Evolutionary conservation across 2,888 invertebrate species (phyloP), one percentile per base, ranked within the genome.

Genomic region (Urechis unicinctus): DNA sequence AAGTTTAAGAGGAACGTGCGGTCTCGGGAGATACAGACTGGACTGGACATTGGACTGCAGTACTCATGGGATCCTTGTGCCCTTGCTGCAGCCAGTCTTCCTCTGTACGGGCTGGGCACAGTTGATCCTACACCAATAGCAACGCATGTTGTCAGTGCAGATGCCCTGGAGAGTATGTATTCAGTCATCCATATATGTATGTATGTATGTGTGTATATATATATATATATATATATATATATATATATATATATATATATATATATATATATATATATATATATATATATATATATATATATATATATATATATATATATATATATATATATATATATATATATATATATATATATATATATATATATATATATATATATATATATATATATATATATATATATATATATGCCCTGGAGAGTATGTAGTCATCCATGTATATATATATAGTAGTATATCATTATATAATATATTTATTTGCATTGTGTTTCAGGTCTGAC

Each of bases 101-200:
- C 9, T 17, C 9, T 13, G 9, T 51, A 56, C 31, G 73, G 73
- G 4, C 62, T 73, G 17, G 64, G 64, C 21, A 65, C 66, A 59
- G 68, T 71, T 24, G 73, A 75, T 51, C 73, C 75, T 2, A 68
- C 71, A 21, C 72, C 72, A 2, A 68, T 75, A 24, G 73, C 73
- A 25, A 66, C 72, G n/a, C 71, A 71, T 56, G 69, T 70, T 13
- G 70, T 75, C 52, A 69, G 67, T 55, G 66, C 74, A 31, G 74
- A 74, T 55, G 66, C 73, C 44, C 58, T 75, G 5, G 72, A 74
- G 65, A 68, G 75, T 73, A 58, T 13, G 51, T 31, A n/a, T 9
- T n/a, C n/a, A 9, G 36, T 36, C 17, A 9, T 13, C 9, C 36
- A 26, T n/a, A 6, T 5, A 17, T 26, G 47, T 47, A 5, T 22